Percentiles rank a stretch among this genome's conserved stretches.
Evolutionary conservation across 2,797 vertebrate species (phyloP).

Genomic region (Petrocephalus sullivani): DNA sequence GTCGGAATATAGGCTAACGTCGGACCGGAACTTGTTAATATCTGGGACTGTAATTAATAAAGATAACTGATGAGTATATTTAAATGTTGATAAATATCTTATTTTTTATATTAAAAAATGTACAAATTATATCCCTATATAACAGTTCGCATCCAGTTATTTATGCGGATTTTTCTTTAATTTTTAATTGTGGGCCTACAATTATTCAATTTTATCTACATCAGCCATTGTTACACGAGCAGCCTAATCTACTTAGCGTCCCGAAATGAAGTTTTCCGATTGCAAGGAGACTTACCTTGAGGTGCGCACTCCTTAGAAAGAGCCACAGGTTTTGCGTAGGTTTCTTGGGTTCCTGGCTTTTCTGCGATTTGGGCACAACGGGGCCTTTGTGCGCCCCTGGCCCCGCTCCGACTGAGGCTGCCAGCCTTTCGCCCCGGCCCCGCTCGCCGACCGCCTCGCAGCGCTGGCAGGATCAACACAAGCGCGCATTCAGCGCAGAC

Average conservation of each 20-base stretch:
- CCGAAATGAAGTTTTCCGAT: not conserved
- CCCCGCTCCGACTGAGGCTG: constrained; percentile 7
- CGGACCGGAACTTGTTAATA: not conserved
- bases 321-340: constrained; percentile 20
- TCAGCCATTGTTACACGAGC: not conserved
- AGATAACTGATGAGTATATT: not conserved
- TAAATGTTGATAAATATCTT: not conserved
- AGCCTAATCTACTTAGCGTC: not conserved
- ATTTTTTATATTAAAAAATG: not conserved
- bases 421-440: not conserved
- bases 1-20: not conserved
- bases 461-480: constrained; percentile 1
- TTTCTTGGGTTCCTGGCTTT: constrained; percentile 24
- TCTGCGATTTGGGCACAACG: constrained; percentile 28
- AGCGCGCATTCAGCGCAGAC: constrained; percentile 1
- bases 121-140: not conserved
- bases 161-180: not conserved
- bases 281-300: constrained; percentile 24
- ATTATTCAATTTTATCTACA: not conserved
- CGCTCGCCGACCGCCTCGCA: not conserved
- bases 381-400: constrained; percentile 27
- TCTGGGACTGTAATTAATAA: not conserved
- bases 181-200: not conserved
- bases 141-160: not conserved
- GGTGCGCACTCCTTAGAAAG: constrained; percentile 9